Evolutionary conservation across 2,888 invertebrate species (phyloP), one percentile per base, ranked within the genome.

Genomic region (Thecophora atra): DNA sequence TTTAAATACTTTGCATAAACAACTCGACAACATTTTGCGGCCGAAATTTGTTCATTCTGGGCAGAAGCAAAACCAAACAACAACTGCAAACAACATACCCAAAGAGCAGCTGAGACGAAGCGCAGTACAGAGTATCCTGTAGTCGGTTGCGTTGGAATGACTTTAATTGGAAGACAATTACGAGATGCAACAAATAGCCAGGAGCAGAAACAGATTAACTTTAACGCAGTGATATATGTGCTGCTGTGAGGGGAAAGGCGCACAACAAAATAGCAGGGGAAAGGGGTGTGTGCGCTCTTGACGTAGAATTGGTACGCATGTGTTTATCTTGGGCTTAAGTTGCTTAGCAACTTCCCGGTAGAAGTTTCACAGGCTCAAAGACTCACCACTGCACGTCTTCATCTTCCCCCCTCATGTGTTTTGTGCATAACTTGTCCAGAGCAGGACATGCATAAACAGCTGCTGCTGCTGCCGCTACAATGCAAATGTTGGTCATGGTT

Each of bases 151-250:
- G 44, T 52, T 52, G 24, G 44, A 68, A 56, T n/a, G 56, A 68
- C 68, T 58, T 26, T 68, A 68, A 68, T 68, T 68, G 58, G 56
- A 58, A 68, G 68, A 68, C 68, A 68, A 68, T 68, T 56, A 58
- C 68, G 44, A 42, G 15, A n/a, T 19, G 24, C 42, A 58, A 30
- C 44, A 44, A 13, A 54, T 52, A 67, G 30, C 30, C 19, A 56
- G 30, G 51, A 21, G 21, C 37, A 19, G 26, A 65, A 8, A n/a
- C 65, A 15, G n/a, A 51, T 5, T 15, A 21, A 65, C 52, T 5
- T 28, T 8, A 28, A 51, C 28, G 52, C 19, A n/a, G 13, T 11
- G 2, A 63, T 19, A 11, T 3, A 26, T n/a, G n/a, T 26, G 15
- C 60, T 47, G 0, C 47, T 47, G 11, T 47, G 47, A 15, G n/a